Percentiles rank a stretch among this genome's conserved stretches.
phyloP scores from a whole-genome alignment of 2,888 invertebrate species.

The Noctuana brunneofusca region DNA sequence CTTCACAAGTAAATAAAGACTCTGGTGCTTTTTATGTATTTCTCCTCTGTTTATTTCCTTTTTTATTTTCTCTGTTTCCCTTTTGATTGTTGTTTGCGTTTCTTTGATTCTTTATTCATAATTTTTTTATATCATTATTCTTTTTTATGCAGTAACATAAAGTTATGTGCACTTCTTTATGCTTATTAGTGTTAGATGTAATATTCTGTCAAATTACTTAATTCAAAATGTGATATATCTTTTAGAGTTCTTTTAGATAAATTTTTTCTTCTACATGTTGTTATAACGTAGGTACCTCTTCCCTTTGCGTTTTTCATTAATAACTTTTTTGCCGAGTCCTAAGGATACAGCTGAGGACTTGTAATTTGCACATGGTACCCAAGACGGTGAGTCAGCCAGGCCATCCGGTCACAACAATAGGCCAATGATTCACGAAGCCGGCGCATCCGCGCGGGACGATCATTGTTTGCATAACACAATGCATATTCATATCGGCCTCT shows the following conservation, averaged over 20 bases:
- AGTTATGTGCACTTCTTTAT: background rate
- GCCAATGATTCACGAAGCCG: constrained; percentile 30
- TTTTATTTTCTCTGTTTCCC: constrained; percentile 4
- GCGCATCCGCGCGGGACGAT: constrained; percentile 29
- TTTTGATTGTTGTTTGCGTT: constrained; percentile 2
- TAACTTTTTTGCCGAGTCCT: background rate
- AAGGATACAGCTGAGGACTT: constrained; percentile 7
- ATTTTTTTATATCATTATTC: background rate
- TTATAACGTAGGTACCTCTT: too few species aligned
- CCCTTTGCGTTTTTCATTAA: background rate
- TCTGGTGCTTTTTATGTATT: background rate
- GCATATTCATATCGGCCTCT: constrained; percentile 32
- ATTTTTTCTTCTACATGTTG: too few species aligned
- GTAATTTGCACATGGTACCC: constrained; percentile 20
- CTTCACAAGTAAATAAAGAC: constrained; percentile 9
- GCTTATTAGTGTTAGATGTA: background rate
- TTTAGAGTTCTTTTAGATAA: too few species aligned
- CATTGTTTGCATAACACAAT: constrained; percentile 34
- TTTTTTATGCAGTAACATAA: background rate
- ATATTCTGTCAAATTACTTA: too few species aligned
- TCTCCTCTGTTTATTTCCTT: background rate
- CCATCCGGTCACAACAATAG: constrained; percentile 32
- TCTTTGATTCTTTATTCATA: background rate
- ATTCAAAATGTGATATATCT: too few species aligned
- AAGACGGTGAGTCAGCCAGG: constrained; percentile 29